Percentiles rank a stretch among this genome's conserved stretches.
phyloP scores from a whole-genome alignment of 2,888 invertebrate genomes.

The Diaperis boleti region DNA sequence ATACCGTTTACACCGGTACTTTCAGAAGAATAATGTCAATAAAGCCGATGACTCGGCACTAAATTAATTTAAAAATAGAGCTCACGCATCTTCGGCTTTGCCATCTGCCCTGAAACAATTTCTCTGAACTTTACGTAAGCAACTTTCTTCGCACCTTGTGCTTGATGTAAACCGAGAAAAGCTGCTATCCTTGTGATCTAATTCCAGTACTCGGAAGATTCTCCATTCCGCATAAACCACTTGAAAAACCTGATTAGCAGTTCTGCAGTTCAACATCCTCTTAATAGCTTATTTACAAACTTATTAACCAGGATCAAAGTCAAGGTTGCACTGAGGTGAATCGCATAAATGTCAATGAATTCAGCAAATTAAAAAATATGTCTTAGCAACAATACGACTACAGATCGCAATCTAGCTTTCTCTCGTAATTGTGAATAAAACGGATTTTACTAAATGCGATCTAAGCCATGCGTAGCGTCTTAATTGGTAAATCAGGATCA shows the following conservation, averaged over 20 bases:
- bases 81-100: not conserved
- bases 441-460: slow-evolving; percentile 10
- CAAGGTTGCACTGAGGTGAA: slow-evolving; percentile 33
- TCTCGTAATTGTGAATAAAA: slow-evolving; percentile 18
- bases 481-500: not conserved
- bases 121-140: slow-evolving; percentile 9
- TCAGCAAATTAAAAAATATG: slow-evolving; percentile 17
- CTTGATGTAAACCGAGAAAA: not conserved
- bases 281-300: slow-evolving; percentile 32
- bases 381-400: slow-evolving; percentile 5
- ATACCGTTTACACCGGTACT: slow-evolving; percentile 1
- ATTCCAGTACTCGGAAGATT: slow-evolving; percentile 21
- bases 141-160: slow-evolving; percentile 10
- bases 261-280: slow-evolving; percentile 35
- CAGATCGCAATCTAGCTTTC: slow-evolving; percentile 21
- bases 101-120: slow-evolving; percentile 12
- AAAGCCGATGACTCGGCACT: not conserved
- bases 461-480: slow-evolving; percentile 16
- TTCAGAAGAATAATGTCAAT: not conserved
- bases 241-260: slow-evolving; percentile 29
- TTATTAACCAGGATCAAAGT: slow-evolving; percentile 30
- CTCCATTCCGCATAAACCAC: slow-evolving; percentile 8
- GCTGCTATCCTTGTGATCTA: slow-evolving; percentile 30
- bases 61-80: not conserved
- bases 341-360: slow-evolving; percentile 33